Conservation (phyloP, 2,797 vertebrate genomes). For the Semaprochilodus insignis region DNA sequence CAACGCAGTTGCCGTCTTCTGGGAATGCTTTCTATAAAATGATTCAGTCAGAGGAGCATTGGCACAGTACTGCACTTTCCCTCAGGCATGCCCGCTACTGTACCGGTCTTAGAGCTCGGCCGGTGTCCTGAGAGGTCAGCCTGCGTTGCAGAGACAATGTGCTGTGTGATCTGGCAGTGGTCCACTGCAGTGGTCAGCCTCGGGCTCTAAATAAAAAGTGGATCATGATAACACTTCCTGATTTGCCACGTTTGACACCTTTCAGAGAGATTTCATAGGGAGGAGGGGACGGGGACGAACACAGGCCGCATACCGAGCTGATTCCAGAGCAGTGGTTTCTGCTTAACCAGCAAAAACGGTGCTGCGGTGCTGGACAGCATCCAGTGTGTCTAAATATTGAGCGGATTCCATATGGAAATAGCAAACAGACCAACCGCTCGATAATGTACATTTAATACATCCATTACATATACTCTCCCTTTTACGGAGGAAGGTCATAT, state of each 20-base stretch:
- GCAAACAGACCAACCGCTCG: conserved; percentile 17
- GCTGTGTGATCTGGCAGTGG: conserved; percentile 34
- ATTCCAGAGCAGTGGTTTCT: conserved; percentile 23
- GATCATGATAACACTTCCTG: conserved; percentile 34
- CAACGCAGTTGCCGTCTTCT: too few species aligned
- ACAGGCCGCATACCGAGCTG: conserved; percentile 8
- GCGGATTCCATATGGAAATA: background rate
- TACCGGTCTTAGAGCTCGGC: background rate
- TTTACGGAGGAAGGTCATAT: conserved; percentile 19
- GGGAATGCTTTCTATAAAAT: too few species aligned
- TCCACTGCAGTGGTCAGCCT: conserved; percentile 39
- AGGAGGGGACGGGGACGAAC: background rate
- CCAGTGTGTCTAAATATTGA: conserved; percentile 9
- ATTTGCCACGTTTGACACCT: conserved; percentile 27
- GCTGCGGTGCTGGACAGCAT: conserved; percentile 1
- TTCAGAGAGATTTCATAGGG: background rate
- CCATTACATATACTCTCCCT: conserved; percentile 28
- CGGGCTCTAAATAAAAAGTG: conserved; percentile 31
- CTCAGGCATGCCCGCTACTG: background rate
- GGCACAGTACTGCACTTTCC: too few species aligned
- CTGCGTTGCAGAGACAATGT: conserved; percentile 34
- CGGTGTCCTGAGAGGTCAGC: conserved; percentile 25
- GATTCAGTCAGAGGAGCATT: too few species aligned
- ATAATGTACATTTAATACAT: conserved; percentile 37
- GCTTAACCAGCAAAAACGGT: conserved; percentile 39